Conservation (phyloP, 2,113 vertebrate species). For the Brachionichthys hirsutus region DNA sequence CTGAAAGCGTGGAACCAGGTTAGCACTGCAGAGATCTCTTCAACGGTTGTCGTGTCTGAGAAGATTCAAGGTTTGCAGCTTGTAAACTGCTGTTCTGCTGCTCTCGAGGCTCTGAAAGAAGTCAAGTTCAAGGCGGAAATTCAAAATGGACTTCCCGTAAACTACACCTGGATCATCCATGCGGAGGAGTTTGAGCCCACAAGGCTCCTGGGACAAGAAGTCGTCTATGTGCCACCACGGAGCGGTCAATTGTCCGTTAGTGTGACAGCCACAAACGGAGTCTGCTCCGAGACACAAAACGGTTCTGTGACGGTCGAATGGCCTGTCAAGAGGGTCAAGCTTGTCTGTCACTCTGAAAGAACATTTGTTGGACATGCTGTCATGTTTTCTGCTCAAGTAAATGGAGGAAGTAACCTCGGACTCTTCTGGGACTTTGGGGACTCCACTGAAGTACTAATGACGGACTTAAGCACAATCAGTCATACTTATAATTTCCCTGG, state of each 20-base stretch:
- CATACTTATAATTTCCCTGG: constrained; percentile 65
- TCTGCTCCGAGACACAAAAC: constrained; percentile 62
- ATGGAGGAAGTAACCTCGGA: constrained; percentile 61
- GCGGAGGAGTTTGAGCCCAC: constrained; percentile 36
- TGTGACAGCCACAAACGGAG: constrained; percentile 64
- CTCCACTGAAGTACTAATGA: constrained; percentile 20
- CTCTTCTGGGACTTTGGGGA: constrained; percentile 78
- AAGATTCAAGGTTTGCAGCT: constrained; percentile 67
- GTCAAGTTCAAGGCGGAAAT: constrained; percentile 59
- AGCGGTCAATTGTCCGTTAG: constrained; percentile 67
- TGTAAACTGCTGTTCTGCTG: constrained; percentile 54
- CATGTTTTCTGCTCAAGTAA: constrained; percentile 45
- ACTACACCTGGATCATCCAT: constrained; percentile 75
- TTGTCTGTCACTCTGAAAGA: constrained; percentile 51
- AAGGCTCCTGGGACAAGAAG: constrained; percentile 58
- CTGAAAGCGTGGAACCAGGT: constrained; percentile 71
- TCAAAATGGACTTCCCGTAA: constrained; percentile 38
- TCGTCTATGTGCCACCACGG: constrained; percentile 60
- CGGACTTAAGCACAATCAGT: constrained; percentile 32
- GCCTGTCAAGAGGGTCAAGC: constrained; percentile 56
- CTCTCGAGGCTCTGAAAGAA: constrained; percentile 63
- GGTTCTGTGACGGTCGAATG: constrained; percentile 56
- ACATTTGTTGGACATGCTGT: constrained; percentile 64
- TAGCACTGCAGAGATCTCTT: constrained; percentile 45
- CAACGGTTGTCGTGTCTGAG: constrained; percentile 62